Evolutionary conservation across 2,113 vertebrate genomes (phyloP), one percentile per base, ranked within the genome.

Genomic region (Cromileptes altivelis): DNA sequence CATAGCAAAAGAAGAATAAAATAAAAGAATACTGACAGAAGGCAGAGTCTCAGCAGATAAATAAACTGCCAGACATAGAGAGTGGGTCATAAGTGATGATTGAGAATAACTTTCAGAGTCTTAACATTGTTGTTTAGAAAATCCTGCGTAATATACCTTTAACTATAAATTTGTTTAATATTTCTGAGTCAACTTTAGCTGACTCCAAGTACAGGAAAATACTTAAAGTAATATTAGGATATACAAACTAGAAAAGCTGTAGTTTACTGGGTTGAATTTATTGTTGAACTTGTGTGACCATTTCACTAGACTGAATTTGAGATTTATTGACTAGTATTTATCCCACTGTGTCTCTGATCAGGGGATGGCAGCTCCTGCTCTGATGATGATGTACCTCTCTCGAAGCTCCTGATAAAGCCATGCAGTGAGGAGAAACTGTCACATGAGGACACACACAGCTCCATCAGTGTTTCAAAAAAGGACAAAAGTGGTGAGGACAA

Each of bases 361-460:
- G 89, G 42, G 12, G 78, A 67, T 3, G 70, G 60, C 25, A 76
- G 67, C 75, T 81, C 80, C 47, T 55, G 81, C 74, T 90, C 87
- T 30, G 83, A 88, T 2, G 88, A 91, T 13, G 56, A 81, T 2
- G 49, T 84, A 12, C 91, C 89, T 6, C 80, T 92, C 64, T 72
- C 89, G 0, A 79, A 84, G 52, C 61, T 87, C 8, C 19, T 70
- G 5, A 47, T n/a, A 33, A 91, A 23, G 73, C 53, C 56, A 47
- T 23, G 27, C 1, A 69, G 13, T n/a, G 70, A 81, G 4, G 49
- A 23, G 13, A 89, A 85, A 69, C 70, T 68, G 64, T 80, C 52
- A 0, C 23, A 15, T 5, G 69, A 77, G 42, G 74, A 80, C 45
- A 58, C 21, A 37, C 21, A n/a, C 71, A 70, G 62, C 60, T 67